Base-by-base conservation (phyloP, 1,140 invertebrate genomes). In the Aphelenchoides fujianensis region DNA sequence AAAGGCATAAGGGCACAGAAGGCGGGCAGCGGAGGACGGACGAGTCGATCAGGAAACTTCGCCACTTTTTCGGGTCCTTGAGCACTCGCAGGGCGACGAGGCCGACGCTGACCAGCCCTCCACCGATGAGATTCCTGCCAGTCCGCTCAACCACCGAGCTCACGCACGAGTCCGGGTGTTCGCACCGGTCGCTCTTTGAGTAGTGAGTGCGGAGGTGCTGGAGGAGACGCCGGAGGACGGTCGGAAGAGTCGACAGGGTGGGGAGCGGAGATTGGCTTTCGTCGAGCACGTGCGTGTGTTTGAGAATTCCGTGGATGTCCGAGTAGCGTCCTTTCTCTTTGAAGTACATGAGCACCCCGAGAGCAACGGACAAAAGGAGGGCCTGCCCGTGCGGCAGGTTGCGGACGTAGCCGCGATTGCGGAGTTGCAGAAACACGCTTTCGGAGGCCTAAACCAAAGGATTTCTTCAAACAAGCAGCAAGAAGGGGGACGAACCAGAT, bases 401-500 rank as follows among this genome's bases (percentile, higher is more conserved):
- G 27, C 61, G 57, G 9, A 77, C 19, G 48, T 80, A 79, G 12
- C 75, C 79, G 30, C 82, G 82, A 54, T 80, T 76, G 19, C 70
- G 70, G 0, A 78, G 41, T 62, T 84, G 82, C 1, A 80, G 68
- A 61, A 76, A 83, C 7, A 78, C 23, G 19, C 82, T 76, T 71
- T 83, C 81, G 28, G 81, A 84, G 5, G 81, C 81, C 80, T 83
- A 69, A 55, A 79, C 48, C n/a, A 48, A 19, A 27, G 48, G 12
- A 12, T 36, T 32, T 32, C 1, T 66, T 0, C 7, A 2, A 31
- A 66, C 30, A 0, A 23, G 27, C 27, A 28, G 3, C 74, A n/a
- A n/a, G n/a, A n/a, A n/a, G n/a, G n/a, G n/a, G n/a, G n/a, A 75
- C n/a, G 69, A 52, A 82, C 81, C 73, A 82, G 78, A 73, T 83